Evolutionary conservation across 2,797 vertebrate genomes (phyloP), one percentile per base, ranked within the genome.

Genomic region (Numenius phaeopus): DNA sequence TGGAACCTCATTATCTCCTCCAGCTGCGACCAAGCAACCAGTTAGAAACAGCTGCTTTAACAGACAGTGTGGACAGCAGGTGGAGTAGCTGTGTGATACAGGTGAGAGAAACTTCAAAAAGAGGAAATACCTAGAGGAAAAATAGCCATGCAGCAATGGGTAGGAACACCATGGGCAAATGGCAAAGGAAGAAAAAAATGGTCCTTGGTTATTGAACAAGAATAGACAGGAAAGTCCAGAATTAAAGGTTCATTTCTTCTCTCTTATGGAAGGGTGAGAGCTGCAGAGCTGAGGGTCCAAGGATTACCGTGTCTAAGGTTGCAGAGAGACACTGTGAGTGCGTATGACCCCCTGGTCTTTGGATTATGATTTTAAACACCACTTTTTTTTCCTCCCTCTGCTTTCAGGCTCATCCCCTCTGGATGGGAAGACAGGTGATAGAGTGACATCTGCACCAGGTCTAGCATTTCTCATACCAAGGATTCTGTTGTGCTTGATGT

Each of bases 331-430:
- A 24, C 29, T 2, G 0, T 49, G 27, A 57, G 13, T 52, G n/a
- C 6, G 9, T 30, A 27, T 52, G 49, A 12, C 14, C 10, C 5
- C 9, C 24, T 78, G 40, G 18, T 58, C 13, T 88, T 72, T 55
- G 58, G 47, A 32, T 47, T 71, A 19, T 24, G 15, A 26, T 86
- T 88, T 86, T 73, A 59, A 79, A 59, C 8, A 12, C 11, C 5
- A 3, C 14, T 44, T 75, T 44, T 8, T 37, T 19, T 1, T 2
- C 6, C 6, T 2, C 11, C 5, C 10, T 39, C 24, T 57, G 10
- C 24, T 81, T 72, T 72, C 29, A 81, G 55, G 50, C 21, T 30
- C 10, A 22, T 5, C 2, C 5, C 7, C 1, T 52, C 4, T 29
- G 22, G 15, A 54, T 82, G 26, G 49, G 14, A 73, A 65, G 46